These are phyloP conservation scores for Drosophila littoralis DNA, from an alignment of 1,140 invertebrate species.

Conservation along the genomic window DNA sequence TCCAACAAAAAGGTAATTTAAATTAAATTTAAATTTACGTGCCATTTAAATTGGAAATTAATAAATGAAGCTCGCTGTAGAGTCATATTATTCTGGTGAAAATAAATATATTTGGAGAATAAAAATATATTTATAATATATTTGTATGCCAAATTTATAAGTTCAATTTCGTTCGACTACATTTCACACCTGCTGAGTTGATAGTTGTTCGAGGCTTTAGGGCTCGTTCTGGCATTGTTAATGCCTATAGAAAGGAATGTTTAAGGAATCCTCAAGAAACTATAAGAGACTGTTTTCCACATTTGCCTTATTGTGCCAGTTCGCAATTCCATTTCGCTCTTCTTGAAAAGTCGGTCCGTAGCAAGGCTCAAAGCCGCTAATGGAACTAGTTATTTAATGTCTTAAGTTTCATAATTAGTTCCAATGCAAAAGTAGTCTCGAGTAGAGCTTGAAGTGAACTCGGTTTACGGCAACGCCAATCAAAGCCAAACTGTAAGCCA, in stretches of 20 bases:
- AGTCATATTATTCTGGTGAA: too few relatives aligned
- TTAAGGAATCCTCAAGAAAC: background rate
- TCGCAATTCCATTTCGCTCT: background rate
- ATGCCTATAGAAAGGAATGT: too few relatives aligned
- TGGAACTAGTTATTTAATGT: slow-evolving; percentile 5
- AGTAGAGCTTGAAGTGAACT: background rate
- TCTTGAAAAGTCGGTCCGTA: background rate
- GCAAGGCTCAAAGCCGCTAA: background rate
- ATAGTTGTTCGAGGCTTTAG: too few relatives aligned
- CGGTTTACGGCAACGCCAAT: background rate
- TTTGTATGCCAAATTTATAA: too few relatives aligned
- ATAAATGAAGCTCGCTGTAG: too few relatives aligned
- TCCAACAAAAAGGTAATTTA: background rate
- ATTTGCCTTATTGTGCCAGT: background rate
- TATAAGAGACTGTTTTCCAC: background rate
- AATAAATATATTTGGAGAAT: too few relatives aligned
- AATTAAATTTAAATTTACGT: background rate
- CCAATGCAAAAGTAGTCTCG: slow-evolving; percentile 4
- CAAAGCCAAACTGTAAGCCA: slow-evolving; percentile 14
- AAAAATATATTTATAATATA: too few relatives aligned
- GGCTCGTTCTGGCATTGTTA: too few relatives aligned
- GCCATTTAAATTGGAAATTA: too few relatives aligned
- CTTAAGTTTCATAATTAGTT: slow-evolving; percentile 24
- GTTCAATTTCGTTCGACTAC: too few relatives aligned
- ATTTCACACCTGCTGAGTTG: too few relatives aligned